A percentile compares a stretch with the other conserved stretches of the same genome.
Evolutionary conservation across 2,113 vertebrate species (phyloP).

Genomic region (Catharus minimus): DNA sequence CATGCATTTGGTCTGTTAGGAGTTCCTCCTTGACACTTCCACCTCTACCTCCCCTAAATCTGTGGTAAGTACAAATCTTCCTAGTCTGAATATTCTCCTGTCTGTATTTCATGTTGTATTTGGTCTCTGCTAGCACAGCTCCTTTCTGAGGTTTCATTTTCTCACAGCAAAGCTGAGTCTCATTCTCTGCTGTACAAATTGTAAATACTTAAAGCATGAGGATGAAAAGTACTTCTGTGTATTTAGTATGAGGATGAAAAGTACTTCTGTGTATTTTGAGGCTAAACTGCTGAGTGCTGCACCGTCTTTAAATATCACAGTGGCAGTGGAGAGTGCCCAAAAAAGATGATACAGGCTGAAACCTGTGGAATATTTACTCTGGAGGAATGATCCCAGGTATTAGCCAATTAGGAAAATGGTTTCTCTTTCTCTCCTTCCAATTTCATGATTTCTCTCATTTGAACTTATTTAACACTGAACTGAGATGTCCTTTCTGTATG

Average conservation of each 20-base stretch:
- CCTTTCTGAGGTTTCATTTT: not conserved
- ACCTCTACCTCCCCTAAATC: not conserved
- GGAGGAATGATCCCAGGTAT: not conserved
- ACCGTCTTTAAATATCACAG: not conserved
- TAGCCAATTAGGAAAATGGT: not conserved
- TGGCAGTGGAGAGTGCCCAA: not conserved
- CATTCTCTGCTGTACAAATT: not conserved
- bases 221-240: not conserved
- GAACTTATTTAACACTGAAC: not conserved
- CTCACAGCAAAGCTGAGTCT: not conserved
- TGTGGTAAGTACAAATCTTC: not conserved
- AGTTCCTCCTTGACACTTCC: not conserved
- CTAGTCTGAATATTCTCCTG: not conserved
- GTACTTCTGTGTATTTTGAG: not conserved
- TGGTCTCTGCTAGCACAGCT: not conserved
- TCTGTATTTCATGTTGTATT: not conserved
- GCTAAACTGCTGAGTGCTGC: not conserved
- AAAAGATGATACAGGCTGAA: not conserved
- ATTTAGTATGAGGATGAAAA: not conserved
- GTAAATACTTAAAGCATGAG: not conserved
- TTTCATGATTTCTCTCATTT: not conserved
- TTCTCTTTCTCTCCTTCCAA: not conserved
- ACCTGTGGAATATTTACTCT: not conserved
- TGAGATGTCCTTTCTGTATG: rapidly evolving
- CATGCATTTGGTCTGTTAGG: not conserved